Conservation (phyloP, 2,888 invertebrate genomes). For the Chaetogeoica ovagalla region DNA sequence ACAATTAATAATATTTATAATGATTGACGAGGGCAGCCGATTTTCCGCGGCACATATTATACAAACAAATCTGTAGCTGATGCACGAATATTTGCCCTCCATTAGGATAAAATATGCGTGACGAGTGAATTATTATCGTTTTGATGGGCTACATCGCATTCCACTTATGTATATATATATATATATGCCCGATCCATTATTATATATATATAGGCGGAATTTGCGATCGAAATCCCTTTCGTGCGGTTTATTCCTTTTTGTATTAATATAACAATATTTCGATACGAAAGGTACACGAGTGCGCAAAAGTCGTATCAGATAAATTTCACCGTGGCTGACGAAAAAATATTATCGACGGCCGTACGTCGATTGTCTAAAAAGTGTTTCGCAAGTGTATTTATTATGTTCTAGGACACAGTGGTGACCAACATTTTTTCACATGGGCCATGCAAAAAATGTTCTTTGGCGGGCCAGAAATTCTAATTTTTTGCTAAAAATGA, state of each 20-base stretch:
- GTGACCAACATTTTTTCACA: no score
- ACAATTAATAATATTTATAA: no score
- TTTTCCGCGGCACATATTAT: background rate
- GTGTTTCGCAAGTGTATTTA: no score
- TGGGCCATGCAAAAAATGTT: no score
- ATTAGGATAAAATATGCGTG: slow-evolving; percentile 35
- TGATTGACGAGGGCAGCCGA: background rate
- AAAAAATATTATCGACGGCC: no score
- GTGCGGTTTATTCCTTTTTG: slow-evolving; percentile 24
- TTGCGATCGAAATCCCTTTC: slow-evolving; percentile 23
- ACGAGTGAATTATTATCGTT: slow-evolving; percentile 42
- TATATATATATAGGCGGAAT: background rate
- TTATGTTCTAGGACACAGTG: no score
- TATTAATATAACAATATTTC: slow-evolving; percentile 11
- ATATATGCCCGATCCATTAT: background rate
- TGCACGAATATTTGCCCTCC: slow-evolving; percentile 1
- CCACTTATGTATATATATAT: slow-evolving; percentile 12
- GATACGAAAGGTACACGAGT: background rate
- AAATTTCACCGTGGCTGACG: no score
- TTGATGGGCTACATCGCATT: slow-evolving; percentile 48
- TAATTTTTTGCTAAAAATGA: no score
- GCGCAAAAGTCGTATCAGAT: no score
- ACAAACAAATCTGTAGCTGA: background rate
- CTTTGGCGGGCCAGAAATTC: no score
- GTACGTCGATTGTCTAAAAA: no score